Evolutionary conservation across 2,888 invertebrate species (phyloP), one percentile per base, ranked within the genome.

Genomic region (Cotesia congregata): DNA sequence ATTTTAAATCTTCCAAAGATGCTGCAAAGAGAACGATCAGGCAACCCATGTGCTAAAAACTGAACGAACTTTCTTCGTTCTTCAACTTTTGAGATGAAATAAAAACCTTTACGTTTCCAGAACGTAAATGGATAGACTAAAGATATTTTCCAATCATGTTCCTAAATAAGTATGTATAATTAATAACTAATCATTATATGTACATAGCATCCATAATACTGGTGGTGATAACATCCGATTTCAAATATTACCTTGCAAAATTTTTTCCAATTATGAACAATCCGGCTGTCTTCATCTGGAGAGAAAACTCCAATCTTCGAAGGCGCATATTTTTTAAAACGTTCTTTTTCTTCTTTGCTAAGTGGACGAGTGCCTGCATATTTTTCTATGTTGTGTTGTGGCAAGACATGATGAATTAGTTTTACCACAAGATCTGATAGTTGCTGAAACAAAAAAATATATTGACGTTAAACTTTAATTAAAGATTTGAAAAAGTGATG

Each of bases 1-100:
- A 80, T 83, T 78, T 81, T 83, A 77, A 88, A 89, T 81, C 88
- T 83, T 17, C 86, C 82, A 77, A 86, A 86, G 67, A 89, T 85
- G 74, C 88, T 88, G 67, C 87, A 87, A n/a, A 89, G 78, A 12
- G 84, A 85, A 78, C 89, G 82, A 38, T 85, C 62, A 39, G 83
- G 83, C 60, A 89, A 80, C 3, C 83, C 86, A 78, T 85, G 78
- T 0, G 88, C 88, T 78, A 89, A 77, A 80, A 87, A 88, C 69
- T 87, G 88, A 7, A 86, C 85, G 80, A 89, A 89, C 68, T 81
- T 86, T 15, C 77, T 81, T 76, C 88, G 83, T 59, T 88, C 81
- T 0, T 6, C 67, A 38, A 77, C 71, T 50, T 74, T 81, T 15
- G 81, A 75, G 6, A 85, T 82, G 40, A 83, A 80, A 20, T 74